Percentiles rank a stretch among this genome's conserved stretches.
phyloP scores from a whole-genome alignment of 2,797 vertebrate species.

The Dromococcyx pavoninus region DNA sequence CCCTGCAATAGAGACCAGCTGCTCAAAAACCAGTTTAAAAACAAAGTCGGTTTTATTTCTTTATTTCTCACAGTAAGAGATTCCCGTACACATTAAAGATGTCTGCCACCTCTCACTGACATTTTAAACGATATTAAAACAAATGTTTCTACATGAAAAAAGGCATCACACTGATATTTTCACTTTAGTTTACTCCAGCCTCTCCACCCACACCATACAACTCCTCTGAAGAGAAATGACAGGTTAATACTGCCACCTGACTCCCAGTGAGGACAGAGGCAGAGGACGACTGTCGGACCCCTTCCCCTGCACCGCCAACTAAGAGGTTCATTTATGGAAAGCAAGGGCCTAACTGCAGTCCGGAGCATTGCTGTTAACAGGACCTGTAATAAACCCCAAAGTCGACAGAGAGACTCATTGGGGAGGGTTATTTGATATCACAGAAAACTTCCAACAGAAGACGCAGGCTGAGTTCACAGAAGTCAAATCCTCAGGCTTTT shows the following conservation, averaged over 20 bases:
- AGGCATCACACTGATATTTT: neutral
- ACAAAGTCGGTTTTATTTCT: neutral
- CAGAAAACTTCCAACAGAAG: neutral
- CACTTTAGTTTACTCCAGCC: neutral
- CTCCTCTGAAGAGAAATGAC: neutral
- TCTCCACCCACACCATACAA: neutral
- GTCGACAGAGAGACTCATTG: neutral
- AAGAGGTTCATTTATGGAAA: neutral
- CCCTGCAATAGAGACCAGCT: neutral
- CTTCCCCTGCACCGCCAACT: neutral
- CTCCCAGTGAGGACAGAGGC: neutral
- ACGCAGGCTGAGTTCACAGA: neutral
- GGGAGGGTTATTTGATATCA: neutral
- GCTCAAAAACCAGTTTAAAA: neutral
- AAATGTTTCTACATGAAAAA: neutral
- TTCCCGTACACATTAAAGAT: neutral
- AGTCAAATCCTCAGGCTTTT: neutral
- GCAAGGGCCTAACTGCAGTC: neutral
- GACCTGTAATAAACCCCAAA: neutral
- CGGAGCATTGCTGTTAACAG: neutral
- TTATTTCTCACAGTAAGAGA: neutral
- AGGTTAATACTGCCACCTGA: neutral
- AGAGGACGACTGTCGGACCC: neutral
- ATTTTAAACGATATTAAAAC: slow-evolving; percentile 17
- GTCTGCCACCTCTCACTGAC: neutral